A percentile compares a stretch with the other conserved stretches of the same genome.
phyloP scores from a whole-genome alignment of 2,888 invertebrate species.

The Cordylochernes scorpioides region DNA sequence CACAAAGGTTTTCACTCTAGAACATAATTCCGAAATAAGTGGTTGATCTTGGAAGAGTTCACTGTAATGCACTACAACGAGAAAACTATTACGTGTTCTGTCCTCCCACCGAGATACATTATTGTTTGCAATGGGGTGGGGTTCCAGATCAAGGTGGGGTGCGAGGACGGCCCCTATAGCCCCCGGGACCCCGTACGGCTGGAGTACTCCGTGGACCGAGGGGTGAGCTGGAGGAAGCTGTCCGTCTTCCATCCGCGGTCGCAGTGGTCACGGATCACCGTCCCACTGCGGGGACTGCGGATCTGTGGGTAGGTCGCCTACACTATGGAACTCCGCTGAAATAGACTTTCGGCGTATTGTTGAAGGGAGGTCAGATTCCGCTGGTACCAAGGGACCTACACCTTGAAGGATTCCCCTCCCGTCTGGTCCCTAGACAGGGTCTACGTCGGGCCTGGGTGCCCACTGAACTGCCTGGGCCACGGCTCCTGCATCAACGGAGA shows the following conservation, averaged over 20 bases:
- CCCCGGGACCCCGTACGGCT: constrained; percentile 20
- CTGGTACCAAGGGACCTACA: constrained; percentile 22
- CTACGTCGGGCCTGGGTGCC: constrained; percentile 23
- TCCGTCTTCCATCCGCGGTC: constrained; percentile 17
- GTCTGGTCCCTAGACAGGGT: constrained; percentile 24
- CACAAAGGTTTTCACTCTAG: too few species aligned
- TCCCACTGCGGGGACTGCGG: constrained; percentile 20
- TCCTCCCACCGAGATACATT: too few species aligned
- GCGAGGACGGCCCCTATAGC: too few species aligned
- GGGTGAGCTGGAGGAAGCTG: constrained; percentile 21
- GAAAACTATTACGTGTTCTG: too few species aligned
- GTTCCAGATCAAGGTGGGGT: constrained; percentile 24
- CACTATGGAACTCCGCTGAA: background rate
- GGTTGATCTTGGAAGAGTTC: too few species aligned
- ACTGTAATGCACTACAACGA: too few species aligned
- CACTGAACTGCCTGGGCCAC: constrained; percentile 22
- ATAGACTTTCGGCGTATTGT: background rate
- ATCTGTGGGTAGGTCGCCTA: constrained; percentile 21
- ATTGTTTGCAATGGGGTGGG: too few species aligned
- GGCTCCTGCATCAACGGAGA: constrained; percentile 20
- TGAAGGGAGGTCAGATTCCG: constrained; percentile 21
- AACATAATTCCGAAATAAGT: too few species aligned
- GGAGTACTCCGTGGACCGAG: constrained; percentile 22
- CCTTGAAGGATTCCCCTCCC: constrained; percentile 17
- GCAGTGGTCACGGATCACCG: constrained; percentile 20